Conservation (phyloP, 2,113 vertebrate species). For the Rhinichthys klamathensis region DNA sequence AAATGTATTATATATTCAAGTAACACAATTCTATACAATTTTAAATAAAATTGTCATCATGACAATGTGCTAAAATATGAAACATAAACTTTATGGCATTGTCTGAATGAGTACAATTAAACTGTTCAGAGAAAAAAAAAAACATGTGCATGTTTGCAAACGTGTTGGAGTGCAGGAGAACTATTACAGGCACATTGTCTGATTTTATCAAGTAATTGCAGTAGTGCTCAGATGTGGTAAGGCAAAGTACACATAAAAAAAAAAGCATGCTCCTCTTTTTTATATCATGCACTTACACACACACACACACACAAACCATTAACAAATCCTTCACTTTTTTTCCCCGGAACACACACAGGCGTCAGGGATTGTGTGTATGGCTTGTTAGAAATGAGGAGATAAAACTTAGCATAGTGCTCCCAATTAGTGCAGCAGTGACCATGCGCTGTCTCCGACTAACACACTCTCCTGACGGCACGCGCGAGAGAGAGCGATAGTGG, state of each 20-base stretch:
- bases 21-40: background rate
- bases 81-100: background rate
- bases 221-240: conserved; percentile 3
- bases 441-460: conserved; percentile 90
- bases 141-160: conserved; percentile 10
- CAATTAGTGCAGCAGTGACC: conserved; percentile 99
- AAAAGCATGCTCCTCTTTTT: conserved; percentile 28
- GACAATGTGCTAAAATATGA: background rate
- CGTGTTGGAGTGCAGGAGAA: background rate
- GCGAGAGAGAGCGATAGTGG: conserved; percentile 65
- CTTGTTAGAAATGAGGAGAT: conserved; percentile 98
- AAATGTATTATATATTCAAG: background rate
- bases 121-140: background rate
- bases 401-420: conserved; percentile 99
- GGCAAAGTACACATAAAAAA: conserved; percentile 19
- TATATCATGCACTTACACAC: conserved; percentile 27
- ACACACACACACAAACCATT: conserved; percentile 39
- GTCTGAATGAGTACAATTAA: conserved; percentile 6
- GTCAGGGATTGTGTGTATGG: conserved; percentile 86
- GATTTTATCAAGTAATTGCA: conserved; percentile 32
- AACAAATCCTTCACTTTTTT: conserved; percentile 48
- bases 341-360: conserved; percentile 14
- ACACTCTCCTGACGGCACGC: conserved; percentile 69
- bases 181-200: conserved; percentile 8
- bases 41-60: background rate